A percentile compares a stretch with the other conserved stretches of the same genome.
Conservation (phyloP, 2,888 invertebrate genomes). For the Tetheella fluctuosa region DNA sequence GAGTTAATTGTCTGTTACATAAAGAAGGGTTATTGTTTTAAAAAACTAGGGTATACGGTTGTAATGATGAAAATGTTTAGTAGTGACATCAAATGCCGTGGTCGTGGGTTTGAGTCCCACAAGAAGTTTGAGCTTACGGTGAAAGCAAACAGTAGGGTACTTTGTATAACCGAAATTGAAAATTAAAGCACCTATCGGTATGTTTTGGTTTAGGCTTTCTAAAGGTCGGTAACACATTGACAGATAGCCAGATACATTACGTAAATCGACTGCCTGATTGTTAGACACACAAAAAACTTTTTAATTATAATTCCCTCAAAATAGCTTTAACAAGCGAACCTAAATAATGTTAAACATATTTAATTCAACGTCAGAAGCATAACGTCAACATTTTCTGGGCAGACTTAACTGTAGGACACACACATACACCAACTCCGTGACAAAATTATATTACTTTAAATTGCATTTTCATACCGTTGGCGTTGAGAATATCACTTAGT, state of each 20-base stretch:
- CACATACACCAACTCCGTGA: constrained; percentile 13
- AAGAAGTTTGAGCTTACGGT: too few relatives aligned
- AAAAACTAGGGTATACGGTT: background rate
- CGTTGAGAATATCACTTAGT: background rate
- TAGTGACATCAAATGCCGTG: background rate
- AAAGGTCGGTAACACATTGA: background rate
- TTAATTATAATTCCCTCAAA: background rate
- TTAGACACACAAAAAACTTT: too few relatives aligned
- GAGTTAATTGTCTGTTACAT: constrained; percentile 7
- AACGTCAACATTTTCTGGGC: constrained; percentile 24
- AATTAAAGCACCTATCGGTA: too few relatives aligned
- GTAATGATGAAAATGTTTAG: background rate
- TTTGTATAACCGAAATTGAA: too few relatives aligned
- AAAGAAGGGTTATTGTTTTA: constrained; percentile 7
- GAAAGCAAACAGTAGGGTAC: too few relatives aligned
- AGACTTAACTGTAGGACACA: constrained; percentile 18
- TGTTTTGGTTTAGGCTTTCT: too few relatives aligned
- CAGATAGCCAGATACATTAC: background rate
- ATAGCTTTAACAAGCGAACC: background rate
- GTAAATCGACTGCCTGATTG: too few relatives aligned
- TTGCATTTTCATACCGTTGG: constrained; percentile 11
- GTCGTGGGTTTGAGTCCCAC: too few relatives aligned
- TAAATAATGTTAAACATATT: constrained; percentile 14
- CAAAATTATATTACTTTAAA: constrained; percentile 26
- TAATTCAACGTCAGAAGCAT: constrained; percentile 21